Evolutionary conservation across 2,888 invertebrate species (phyloP), one percentile per base, ranked within the genome.

Genomic region (Apocheima hispidaria): DNA sequence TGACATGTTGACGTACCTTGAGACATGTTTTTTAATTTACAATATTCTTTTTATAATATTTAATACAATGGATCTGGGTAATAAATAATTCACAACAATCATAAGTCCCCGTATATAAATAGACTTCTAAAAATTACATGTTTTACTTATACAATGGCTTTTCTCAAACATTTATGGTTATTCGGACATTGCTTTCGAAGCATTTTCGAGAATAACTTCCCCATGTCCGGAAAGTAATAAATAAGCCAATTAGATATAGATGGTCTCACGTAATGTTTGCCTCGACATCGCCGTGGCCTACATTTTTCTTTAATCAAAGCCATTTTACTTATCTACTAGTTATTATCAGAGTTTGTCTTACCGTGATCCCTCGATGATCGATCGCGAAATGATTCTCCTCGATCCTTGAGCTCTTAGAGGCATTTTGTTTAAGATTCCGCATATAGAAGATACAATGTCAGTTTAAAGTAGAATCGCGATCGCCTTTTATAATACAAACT

Each of bases 301-400:
- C n/a, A n/a, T n/a, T n/a, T n/a, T n/a, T n/a, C n/a, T n/a, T n/a
- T n/a, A n/a, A n/a, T n/a, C n/a, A n/a, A n/a, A n/a, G 12, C 21
- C 18, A 38, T 18, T 38, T 2, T 6, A 20, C 4, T 7, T 18
- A 21, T 2, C 7, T 20, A 18, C 2, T 38, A 21, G 16, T 21
- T 30, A 52, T 20, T 18, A 33, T 16, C 18, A 30, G n/a, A 43
- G 26, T 20, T 4, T 35, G 6, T 51, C 61, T 62, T 51, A 62
- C 61, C 61, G 56, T 16, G 61, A 62, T 9, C 21, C 10, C 61
- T 57, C 35, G 56, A 43, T 21, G 9, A 41, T 48, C n/a, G 48
- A 18, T 53, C 61, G 48, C 28, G 56, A 9, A 36, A 62, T 56
- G 40, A 62, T 56, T 57, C 61, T 52, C 9, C 56, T 26, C 9